These are phyloP conservation scores for Callorhinus ursinus DNA, from an alignment of 2,113 vertebrate genomes.

Conservation along the genomic window DNA sequence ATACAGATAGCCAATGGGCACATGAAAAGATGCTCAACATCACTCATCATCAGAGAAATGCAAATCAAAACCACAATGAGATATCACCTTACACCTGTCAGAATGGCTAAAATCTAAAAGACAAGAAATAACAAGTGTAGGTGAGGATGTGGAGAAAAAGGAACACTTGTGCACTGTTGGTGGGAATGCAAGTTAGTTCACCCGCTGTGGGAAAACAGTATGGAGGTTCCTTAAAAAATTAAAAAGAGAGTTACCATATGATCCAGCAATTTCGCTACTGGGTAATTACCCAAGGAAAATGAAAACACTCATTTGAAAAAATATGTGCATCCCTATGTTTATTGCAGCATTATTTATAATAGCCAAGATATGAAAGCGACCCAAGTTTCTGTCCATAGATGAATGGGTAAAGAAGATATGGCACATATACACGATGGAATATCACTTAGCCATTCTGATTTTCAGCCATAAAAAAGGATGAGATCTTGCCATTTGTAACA, in stretches of 20 bases:
- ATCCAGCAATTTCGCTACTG: neutral
- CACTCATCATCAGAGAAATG: neutral
- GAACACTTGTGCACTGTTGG: neutral
- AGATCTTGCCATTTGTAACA: neutral
- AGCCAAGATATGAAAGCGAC: neutral
- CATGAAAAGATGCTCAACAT: neutral
- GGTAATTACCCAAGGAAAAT: neutral
- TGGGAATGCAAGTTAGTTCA: neutral
- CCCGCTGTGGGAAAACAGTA: neutral
- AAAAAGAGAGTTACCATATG: neutral
- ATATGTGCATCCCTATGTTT: neutral
- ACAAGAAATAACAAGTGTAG: neutral
- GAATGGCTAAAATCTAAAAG: neutral
- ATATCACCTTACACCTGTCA: neutral
- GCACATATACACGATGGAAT: neutral
- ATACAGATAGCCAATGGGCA: neutral
- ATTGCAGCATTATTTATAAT: neutral
- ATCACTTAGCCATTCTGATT: neutral
- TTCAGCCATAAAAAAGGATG: neutral
- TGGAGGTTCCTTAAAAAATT: neutral
- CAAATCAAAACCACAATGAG: neutral
- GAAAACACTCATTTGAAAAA: neutral
- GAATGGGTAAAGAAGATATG: neutral
- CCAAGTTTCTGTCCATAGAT: neutral
- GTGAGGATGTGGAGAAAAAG: neutral